Conservation (phyloP, 2,888 invertebrate species). For the Punctoribates punctum region DNA sequence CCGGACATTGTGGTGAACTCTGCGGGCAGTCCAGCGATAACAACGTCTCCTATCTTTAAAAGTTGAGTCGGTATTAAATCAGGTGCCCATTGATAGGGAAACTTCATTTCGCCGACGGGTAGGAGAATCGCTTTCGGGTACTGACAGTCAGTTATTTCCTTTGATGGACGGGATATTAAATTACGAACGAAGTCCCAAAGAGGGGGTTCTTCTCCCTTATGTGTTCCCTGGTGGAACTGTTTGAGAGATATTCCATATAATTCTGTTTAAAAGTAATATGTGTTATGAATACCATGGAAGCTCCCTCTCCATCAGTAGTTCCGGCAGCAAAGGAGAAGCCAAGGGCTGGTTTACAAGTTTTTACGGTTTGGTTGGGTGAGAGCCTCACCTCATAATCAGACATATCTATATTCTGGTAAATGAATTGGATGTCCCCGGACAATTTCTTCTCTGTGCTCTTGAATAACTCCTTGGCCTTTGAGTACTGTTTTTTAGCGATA, state of each 20-base stretch:
- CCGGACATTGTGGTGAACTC: conserved; percentile 67
- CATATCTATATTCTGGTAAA: conserved; percentile 84
- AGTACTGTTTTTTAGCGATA: conserved; percentile 71
- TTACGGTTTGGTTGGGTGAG: conserved; percentile 53
- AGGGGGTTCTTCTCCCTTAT: conserved; percentile 52
- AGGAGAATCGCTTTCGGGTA: conserved; percentile 82
- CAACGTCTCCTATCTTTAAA: conserved; percentile 67
- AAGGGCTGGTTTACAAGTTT: conserved; percentile 82
- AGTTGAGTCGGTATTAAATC: conserved; percentile 75
- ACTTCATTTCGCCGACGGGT: conserved; percentile 68
- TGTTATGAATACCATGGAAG: conserved; percentile 50
- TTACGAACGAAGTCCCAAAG: conserved; percentile 78
- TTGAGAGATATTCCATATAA: no score
- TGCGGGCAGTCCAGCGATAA: conserved; percentile 71
- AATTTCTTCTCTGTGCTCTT: conserved; percentile 52
- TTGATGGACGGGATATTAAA: conserved; percentile 62
- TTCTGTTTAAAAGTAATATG: background rate
- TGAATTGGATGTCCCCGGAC: conserved; percentile 65
- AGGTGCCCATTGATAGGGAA: conserved; percentile 86
- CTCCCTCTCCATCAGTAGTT: conserved; percentile 83
- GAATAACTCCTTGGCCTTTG: conserved; percentile 67
- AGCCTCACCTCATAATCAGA: conserved; percentile 58
- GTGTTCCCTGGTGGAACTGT: conserved; percentile 40
- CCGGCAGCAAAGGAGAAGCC: conserved; percentile 89
- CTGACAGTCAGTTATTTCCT: conserved; percentile 72